Evolutionary conservation across 2,888 invertebrate species (phyloP).

Genomic region (Tachina fera): DNA sequence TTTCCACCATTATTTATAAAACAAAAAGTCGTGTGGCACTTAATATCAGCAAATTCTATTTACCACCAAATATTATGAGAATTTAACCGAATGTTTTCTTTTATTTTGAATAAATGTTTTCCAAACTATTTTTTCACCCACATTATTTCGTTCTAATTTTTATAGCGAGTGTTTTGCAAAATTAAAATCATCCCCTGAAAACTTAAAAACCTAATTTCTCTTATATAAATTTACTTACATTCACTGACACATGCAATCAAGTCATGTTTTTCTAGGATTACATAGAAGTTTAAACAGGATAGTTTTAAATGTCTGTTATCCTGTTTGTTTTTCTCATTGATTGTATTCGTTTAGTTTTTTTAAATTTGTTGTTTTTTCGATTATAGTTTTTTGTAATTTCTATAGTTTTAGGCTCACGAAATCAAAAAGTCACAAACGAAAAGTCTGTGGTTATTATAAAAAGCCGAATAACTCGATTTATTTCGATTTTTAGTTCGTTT

Average conservation of each 20-base stretch:
- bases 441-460: too few relatives aligned
- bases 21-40: constrained; percentile 21
- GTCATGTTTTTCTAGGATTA: constrained; percentile 48
- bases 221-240: background rate
- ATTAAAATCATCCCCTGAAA: constrained; percentile 46
- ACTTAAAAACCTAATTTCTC: constrained; percentile 58
- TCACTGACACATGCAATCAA: background rate
- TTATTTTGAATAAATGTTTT: constrained; percentile 10
- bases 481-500: too few relatives aligned
- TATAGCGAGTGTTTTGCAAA: background rate
- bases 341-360: constrained; percentile 47
- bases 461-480: too few relatives aligned
- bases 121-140: constrained; percentile 49
- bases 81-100: constrained; percentile 18
- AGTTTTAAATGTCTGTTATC: constrained; percentile 31
- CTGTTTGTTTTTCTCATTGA: constrained; percentile 21
- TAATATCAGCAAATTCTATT: background rate
- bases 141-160: constrained; percentile 34
- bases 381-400: background rate
- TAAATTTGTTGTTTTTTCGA: constrained; percentile 59
- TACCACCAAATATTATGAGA: constrained; percentile 8
- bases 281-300: constrained; percentile 60
- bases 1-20: constrained; percentile 55
- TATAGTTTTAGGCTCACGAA: too few relatives aligned
- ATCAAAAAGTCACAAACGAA: too few relatives aligned